phyloP scores from a whole-genome alignment of 2,113 vertebrate species.

The Takifugu flavidus region DNA sequence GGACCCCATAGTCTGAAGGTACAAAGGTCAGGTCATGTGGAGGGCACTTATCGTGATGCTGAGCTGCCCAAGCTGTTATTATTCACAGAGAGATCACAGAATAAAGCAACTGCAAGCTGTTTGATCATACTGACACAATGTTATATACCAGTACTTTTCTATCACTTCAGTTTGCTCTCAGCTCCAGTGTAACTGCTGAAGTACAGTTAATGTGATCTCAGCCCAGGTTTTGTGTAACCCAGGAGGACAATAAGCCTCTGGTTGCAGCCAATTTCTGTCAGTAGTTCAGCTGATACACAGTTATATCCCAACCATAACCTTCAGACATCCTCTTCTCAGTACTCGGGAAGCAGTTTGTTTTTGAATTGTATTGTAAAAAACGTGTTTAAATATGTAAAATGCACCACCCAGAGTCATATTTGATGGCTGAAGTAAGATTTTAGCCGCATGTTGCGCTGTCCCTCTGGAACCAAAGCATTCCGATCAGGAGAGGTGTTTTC shows the following conservation, averaged over 20 bases:
- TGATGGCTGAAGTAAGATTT: neutral
- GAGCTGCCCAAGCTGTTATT: no score
- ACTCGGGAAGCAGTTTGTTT: slow-evolving; percentile 1
- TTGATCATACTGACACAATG: no score
- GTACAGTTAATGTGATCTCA: neutral
- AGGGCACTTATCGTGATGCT: neutral
- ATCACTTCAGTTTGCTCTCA: no score
- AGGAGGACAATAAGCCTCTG: neutral
- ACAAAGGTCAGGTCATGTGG: neutral
- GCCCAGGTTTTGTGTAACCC: neutral
- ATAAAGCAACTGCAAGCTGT: no score
- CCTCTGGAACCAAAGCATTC: no score
- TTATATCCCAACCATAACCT: neutral
- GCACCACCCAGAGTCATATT: neutral
- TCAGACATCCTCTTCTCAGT: neutral
- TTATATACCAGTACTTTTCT: no score
- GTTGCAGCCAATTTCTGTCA: neutral
- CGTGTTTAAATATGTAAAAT: neutral
- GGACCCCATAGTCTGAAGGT: neutral
- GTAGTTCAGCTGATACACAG: neutral
- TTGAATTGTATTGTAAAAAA: neutral
- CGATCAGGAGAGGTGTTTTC: neutral
- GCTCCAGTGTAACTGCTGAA: no score
- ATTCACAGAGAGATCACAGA: no score
- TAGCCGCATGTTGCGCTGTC: no score